Evolutionary conservation across 2,797 vertebrate genomes (phyloP), one percentile per base, ranked within the genome.

Genomic region (Sebastes steindachneri): DNA sequence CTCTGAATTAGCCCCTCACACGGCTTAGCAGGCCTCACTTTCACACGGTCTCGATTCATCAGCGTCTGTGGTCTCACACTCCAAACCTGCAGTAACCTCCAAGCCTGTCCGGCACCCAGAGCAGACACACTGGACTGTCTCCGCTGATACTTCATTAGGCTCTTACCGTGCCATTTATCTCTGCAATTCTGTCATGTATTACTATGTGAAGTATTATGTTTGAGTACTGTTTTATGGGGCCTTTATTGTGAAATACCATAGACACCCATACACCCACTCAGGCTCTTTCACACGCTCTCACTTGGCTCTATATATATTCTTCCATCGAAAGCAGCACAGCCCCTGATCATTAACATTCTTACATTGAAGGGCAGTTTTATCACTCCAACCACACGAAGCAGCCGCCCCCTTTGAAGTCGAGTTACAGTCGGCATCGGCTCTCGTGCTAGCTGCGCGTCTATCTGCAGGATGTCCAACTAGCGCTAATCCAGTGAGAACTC

Each of bases 321-420:
- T 80, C 85, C 73, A 88, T 80, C 85, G 86, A 85, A 91, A 88
- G 85, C 73, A 85, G 77, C 19, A 25, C 83, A 84, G 88, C 15
- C 77, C 45, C 73, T 73, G 80, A 92, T 93, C 89, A 89, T 93
- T 92, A 94, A 94, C 91, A 95, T 95, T 95, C 92, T 94, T 88
- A 91, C 86, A 88, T 9, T 76, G 90, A 89, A 85, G 89, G 80
- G 86, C 75, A 92, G 88, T 90, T 86, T 93, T 89, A 93, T 93
- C 91, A 77, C 87, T 84, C 82, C 70, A 80, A 82, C 86, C 72
- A 80, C 88, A 90, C 72, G 48, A 85, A 86, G 88, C 79, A 76
- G 79, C 59, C 29, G 55, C 82, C 78, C 37, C 68, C 88, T 95
- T 95, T 95, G 94, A 94, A 91, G 88, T 41, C n/a, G 54, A 65